These are phyloP conservation scores for Papilio polytes DNA, from an alignment of 1,140 invertebrate species.

Conservation along the genomic window DNA sequence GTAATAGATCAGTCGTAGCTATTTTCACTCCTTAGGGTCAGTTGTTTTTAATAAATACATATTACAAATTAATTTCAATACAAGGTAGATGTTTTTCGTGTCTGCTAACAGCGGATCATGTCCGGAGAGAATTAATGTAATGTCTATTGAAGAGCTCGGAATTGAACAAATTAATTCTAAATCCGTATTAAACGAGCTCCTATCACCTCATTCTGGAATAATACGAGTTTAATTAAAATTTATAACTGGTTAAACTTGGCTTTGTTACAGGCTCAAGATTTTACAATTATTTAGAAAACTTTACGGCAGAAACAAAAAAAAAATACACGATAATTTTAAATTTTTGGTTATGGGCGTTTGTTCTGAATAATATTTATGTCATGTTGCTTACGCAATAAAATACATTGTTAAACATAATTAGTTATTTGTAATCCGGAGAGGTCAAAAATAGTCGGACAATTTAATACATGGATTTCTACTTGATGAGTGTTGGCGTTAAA, in stretches of 20 bases:
- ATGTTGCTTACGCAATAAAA: neutral
- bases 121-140: slow-evolving; percentile 20
- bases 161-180: slow-evolving; percentile 19
- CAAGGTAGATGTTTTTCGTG: neutral
- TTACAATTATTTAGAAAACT: neutral
- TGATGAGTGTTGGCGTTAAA: slow-evolving; percentile 18
- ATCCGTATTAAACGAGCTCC: neutral
- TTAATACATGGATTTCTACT: neutral
- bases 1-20: too few species aligned
- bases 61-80: neutral
- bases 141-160: neutral
- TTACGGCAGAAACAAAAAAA: neutral
- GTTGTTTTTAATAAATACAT: too few species aligned
- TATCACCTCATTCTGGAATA: neutral
- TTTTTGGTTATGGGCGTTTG: neutral
- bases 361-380: neutral
- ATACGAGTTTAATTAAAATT: slow-evolving; percentile 29
- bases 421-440: neutral
- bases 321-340: neutral
- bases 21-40: too few species aligned
- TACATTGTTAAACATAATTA: neutral
- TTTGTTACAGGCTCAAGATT: neutral
- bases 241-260: neutral
- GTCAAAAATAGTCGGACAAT: neutral
- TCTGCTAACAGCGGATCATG: neutral